These are phyloP conservation scores for Sinocyclocheilus anshuiensis DNA, from an alignment of 2,113 vertebrate species.

Conservation along the genomic window DNA sequence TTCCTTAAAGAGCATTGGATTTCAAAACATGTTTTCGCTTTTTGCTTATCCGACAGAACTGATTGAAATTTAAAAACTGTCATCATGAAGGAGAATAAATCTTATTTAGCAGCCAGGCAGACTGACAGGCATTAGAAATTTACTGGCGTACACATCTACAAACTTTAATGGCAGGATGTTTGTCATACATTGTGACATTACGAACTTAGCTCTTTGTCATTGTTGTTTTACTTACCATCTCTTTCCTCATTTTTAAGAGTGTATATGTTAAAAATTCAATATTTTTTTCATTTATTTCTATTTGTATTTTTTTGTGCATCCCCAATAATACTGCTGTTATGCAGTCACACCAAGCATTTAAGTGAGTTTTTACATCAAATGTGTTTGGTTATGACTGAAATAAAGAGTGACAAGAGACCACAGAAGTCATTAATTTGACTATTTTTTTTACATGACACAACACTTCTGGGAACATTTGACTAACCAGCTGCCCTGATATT, in stretches of 20 bases:
- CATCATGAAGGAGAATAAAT: background rate
- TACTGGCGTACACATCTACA: background rate
- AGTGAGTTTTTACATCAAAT: background rate
- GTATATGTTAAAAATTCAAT: background rate
- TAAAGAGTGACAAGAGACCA: background rate
- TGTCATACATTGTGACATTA: background rate
- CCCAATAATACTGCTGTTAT: background rate
- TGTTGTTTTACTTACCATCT: background rate
- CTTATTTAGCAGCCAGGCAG: background rate
- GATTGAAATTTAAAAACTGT: constrained; percentile 1
- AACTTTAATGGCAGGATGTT: background rate
- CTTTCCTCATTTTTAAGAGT: background rate
- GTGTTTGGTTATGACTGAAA: background rate
- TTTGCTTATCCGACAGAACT: background rate
- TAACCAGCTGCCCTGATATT: background rate
- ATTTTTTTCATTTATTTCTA: background rate
- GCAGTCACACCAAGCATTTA: background rate
- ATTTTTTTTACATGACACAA: background rate
- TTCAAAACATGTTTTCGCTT: constrained; percentile 8
- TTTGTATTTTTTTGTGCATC: background rate
- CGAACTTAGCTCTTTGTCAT: background rate
- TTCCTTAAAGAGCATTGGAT: constrained; percentile 9
- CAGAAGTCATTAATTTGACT: background rate
- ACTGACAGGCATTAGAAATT: background rate
- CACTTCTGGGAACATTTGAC: background rate